phyloP scores from a whole-genome alignment of 2,797 vertebrate species.

The Pseudochromis fuscus region DNA sequence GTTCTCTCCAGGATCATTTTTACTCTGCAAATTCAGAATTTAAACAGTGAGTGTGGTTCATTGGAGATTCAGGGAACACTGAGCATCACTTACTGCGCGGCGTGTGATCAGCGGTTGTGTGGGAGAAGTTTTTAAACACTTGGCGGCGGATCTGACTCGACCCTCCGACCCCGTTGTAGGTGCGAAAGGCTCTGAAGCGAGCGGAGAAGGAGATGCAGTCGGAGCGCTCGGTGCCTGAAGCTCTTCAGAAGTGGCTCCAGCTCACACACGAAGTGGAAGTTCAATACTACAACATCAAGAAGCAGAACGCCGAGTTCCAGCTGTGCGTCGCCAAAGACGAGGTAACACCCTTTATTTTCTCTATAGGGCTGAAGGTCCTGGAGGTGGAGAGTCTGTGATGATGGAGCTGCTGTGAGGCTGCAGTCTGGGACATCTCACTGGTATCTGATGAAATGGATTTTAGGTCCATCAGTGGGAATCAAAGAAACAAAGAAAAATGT shows the following conservation, averaged over 20 bases:
- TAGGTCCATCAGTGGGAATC: too few species aligned
- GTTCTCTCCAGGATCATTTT: conserved; percentile 9
- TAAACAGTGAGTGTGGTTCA: conserved; percentile 15
- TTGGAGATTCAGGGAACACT: conserved; percentile 13
- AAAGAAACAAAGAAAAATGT: too few species aligned
- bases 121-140: background rate
- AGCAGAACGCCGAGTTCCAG: conserved; percentile 95
- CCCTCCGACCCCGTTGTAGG: conserved; percentile 77
- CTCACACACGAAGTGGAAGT: conserved; percentile 98
- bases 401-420: too few species aligned
- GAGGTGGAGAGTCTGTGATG: too few species aligned
- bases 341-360: conserved; percentile 85
- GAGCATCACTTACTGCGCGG: conserved; percentile 1
- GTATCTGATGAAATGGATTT: too few species aligned
- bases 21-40: background rate
- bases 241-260: conserved; percentile 98
- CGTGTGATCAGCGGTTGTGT: conserved; percentile 10
- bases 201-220: conserved; percentile 97
- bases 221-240: conserved; percentile 95
- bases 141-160: background rate
- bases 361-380: too few species aligned
- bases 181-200: conserved; percentile 96
- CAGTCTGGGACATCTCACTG: too few species aligned
- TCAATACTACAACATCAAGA: conserved; percentile 99
- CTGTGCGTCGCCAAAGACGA: conserved; percentile 95